Evolutionary conservation across 2,113 vertebrate species (phyloP).

Genomic region (Callipepla californica): DNA sequence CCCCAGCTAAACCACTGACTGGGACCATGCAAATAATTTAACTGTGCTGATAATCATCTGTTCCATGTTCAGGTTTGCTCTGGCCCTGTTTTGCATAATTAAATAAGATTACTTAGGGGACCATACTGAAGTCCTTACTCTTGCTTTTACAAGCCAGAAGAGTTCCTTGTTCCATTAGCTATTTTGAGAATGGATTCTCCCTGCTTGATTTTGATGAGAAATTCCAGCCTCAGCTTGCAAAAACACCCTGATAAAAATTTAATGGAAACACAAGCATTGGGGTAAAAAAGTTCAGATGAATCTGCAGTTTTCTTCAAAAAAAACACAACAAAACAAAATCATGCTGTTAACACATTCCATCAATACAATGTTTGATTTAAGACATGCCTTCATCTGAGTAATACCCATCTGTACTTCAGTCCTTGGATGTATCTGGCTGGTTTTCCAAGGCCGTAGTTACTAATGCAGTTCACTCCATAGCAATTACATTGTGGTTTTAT

Average conservation of each 20-base stretch:
- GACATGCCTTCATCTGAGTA: neutral
- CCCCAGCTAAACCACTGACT: conserved; percentile 37
- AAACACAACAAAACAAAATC: conserved; percentile 2
- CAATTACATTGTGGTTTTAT: conserved; percentile 60
- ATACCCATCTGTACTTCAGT: conserved; percentile 32
- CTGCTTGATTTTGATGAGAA: conserved; percentile 55
- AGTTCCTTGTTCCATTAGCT: conserved; percentile 44
- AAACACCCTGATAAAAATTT: conserved; percentile 21
- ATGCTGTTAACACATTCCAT: conserved; percentile 35
- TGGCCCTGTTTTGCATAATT: conserved; percentile 10
- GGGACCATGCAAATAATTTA: conserved; percentile 31
- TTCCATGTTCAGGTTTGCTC: conserved; percentile 21
- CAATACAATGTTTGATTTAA: conserved; percentile 32
- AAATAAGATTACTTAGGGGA: conserved; percentile 50
- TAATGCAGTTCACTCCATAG: conserved; percentile 39
- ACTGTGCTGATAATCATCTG: conserved; percentile 34
- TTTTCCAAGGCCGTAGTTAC: conserved; percentile 45
- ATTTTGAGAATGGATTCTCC: conserved; percentile 52
- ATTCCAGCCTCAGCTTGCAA: conserved; percentile 45
- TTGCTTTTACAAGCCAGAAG: conserved; percentile 12
- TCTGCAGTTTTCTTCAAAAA: conserved; percentile 52
- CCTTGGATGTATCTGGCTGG: conserved; percentile 32
- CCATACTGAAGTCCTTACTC: neutral
- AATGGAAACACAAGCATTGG: conserved; percentile 35
- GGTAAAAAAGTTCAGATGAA: conserved; percentile 58